phyloP scores from a whole-genome alignment of 2,888 invertebrate species.

The Agrilus biguttatus region DNA sequence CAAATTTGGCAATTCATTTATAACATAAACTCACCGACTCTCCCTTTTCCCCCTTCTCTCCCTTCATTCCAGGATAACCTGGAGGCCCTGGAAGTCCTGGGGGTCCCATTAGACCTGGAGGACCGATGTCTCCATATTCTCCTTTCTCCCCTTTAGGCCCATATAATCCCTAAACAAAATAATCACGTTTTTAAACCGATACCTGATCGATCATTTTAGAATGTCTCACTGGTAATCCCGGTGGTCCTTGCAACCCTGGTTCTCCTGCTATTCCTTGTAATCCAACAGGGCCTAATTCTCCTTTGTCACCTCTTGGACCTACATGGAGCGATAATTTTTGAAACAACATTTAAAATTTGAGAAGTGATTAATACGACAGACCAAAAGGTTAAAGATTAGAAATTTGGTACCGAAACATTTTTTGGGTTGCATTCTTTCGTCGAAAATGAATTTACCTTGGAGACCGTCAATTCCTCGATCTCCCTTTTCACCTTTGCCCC shows the following conservation, averaged over 20 bases:
- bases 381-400: background rate
- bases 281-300: slow-evolving; percentile 62
- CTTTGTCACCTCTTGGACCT: slow-evolving; percentile 63
- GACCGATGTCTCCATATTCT: slow-evolving; percentile 82
- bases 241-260: slow-evolving; percentile 77
- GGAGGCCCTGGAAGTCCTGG: slow-evolving; percentile 72
- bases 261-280: slow-evolving; percentile 61
- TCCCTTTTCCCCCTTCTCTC: slow-evolving; percentile 84
- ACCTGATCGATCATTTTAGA: background rate
- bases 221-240: slow-evolving; percentile 58
- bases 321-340: slow-evolving; percentile 17
- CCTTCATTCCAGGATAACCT: slow-evolving; percentile 79
- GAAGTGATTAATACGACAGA: background rate
- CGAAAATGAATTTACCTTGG: slow-evolving; percentile 26
- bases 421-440: background rate
- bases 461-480: slow-evolving; percentile 36
- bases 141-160: slow-evolving; percentile 83
- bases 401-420: no score
- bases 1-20: background rate
- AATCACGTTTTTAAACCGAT: slow-evolving; percentile 7
- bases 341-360: background rate
- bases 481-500: slow-evolving; percentile 33
- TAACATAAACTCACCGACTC: slow-evolving; percentile 62
- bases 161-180: slow-evolving; percentile 47
- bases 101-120: slow-evolving; percentile 87